Evolutionary conservation across 2,113 vertebrate genomes (phyloP), one percentile per base, ranked within the genome.

Genomic region (Planiliza haematocheilus): DNA sequence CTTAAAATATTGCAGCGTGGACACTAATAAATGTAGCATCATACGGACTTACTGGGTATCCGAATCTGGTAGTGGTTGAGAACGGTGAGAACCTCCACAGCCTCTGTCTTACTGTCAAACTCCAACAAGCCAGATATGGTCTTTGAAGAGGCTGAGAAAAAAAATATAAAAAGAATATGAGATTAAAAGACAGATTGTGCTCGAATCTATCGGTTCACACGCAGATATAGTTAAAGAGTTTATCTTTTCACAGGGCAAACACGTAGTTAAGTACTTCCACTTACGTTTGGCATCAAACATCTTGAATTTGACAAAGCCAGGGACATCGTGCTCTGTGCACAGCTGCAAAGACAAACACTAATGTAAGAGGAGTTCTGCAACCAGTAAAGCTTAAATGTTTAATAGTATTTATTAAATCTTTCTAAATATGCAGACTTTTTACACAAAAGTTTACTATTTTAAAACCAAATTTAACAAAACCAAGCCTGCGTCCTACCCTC

Each of bases 1-100:
- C n/a, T n/a, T n/a, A n/a, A n/a, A n/a, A n/a, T n/a, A n/a, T n/a
- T n/a, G n/a, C n/a, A n/a, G n/a, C n/a, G n/a, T n/a, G n/a, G n/a
- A n/a, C n/a, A n/a, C n/a, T n/a, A n/a, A n/a, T n/a, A n/a, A n/a
- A n/a, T n/a, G 41, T 30, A 30, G 24, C 5, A 30, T 30, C 24
- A 30, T 2, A 34, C 10, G 21, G 30, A 61, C 97, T 97, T 92
- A 99, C 97, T 98, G 74, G 97, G 96, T 86, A 98, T 97, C 94
- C 96, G 94, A 88, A 99, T 98, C 94, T 98, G 97, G 91, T 97
- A 97, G 90, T 99, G 97, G 93, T 99, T 99, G 74, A 99, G 95
- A 34, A 97, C 96, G 24, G 97, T 98, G 13, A 99, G 95, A 57
- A 96, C 96, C 94, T 99, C 97, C 64, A 99, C 96, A 8, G 97